Base-by-base conservation (phyloP, 2,797 vertebrate species). In the Sebastes dallii region DNA sequence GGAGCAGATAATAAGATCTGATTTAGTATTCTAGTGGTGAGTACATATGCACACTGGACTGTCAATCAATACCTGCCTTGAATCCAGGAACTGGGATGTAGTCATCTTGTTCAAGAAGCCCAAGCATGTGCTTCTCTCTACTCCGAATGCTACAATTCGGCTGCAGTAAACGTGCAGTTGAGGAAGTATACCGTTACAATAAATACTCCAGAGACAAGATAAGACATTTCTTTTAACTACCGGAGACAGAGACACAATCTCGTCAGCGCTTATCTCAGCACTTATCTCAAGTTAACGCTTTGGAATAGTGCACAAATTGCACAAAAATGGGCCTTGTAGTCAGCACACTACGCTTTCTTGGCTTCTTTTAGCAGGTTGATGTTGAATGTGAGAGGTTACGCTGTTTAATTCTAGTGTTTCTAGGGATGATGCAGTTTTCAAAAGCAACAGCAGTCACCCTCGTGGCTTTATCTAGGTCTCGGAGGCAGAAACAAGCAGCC, bases 41-140 rank as follows among this genome's bases (percentile, higher is more conserved):
- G 55, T 72, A 64, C 30, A 27, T 75, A 68, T 74, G 64, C 75
- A 59, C 72, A 54, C 32, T 32, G 62, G 86, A 67, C 60, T 84
- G 56, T 86, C 81, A 77, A 69, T 87, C 81, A 77, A 69, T 87
- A 88, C 68, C 75, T 80, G 75, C 79, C 68, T 84, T 75, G 72
- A 83, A 82, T 89, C 58, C 76, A 84, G n/a, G 64, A 84, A 74
- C 3, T 78, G 66, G 25, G 30, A 67, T 72, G 36, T 68, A 85
- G 59, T 82, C 85, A 87, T 91, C 80, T 88, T 88, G 85, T 82
- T 88, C 68, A 61, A 64, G 54, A 69, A 86, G 42, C 59, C 10
- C 75, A 84, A 84, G 14, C 66, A 52, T 75, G 66, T 36, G 32
- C 46, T 66, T 79, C 54, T 67, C 67, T 72, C 54, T 46, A 11